Percentiles rank a stretch among this genome's conserved stretches.
These are phyloP conservation scores for Myrmophylax atrothorax DNA, from an alignment of 2,113 vertebrate species.

Conservation along the genomic window DNA sequence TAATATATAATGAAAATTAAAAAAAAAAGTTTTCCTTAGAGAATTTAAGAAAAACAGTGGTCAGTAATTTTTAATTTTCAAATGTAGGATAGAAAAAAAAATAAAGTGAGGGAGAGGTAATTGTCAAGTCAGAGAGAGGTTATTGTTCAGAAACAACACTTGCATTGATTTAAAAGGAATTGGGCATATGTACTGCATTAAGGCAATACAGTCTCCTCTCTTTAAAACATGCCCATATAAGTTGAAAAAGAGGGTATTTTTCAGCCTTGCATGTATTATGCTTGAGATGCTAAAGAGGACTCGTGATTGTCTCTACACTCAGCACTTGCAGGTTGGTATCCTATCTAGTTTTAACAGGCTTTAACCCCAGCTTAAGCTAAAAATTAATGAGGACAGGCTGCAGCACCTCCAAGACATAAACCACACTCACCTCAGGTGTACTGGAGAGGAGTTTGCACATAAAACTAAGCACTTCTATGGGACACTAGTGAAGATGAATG, in stretches of 20 bases:
- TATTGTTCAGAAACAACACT: neutral
- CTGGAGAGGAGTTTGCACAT: neutral
- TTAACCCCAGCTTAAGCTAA: neutral
- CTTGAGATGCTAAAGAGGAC: neutral
- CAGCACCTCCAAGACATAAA: neutral
- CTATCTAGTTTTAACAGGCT: neutral
- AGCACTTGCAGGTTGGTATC: neutral
- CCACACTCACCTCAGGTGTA: neutral
- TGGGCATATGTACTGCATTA: neutral
- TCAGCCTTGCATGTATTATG: neutral
- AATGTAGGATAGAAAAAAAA: neutral
- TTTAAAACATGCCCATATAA: neutral
- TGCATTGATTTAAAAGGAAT: neutral
- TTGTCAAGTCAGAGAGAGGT: too few species aligned
- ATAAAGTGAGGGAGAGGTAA: neutral
- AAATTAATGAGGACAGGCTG: neutral
- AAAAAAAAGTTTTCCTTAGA: neutral
- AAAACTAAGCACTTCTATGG: neutral
- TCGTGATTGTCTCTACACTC: neutral
- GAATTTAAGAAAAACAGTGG: neutral
- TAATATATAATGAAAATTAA: neutral
- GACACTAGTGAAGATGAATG: conserved; percentile 24
- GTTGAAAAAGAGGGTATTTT: neutral
- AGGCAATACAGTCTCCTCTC: neutral
- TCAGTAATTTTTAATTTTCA: conserved; percentile 3